Conservation (phyloP, 2,113 vertebrate genomes). For the Variabilichromis moorii region DNA sequence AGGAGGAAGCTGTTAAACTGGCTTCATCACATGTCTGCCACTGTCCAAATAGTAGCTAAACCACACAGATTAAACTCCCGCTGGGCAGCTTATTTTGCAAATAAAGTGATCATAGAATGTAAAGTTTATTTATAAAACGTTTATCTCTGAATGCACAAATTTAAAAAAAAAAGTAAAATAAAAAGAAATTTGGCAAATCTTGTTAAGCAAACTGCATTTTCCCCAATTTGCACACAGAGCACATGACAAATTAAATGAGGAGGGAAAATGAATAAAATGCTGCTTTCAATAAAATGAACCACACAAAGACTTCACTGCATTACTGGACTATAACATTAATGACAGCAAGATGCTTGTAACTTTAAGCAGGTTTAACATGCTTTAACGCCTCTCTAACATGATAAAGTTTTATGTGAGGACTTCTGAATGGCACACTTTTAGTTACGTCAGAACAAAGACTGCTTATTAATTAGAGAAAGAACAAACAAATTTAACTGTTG, state of each 20-base stretch:
- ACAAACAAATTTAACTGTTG: not conserved
- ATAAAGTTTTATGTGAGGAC: not conserved
- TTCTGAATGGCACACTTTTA: not conserved
- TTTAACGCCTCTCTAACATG: not conserved
- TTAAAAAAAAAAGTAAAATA: accelerated
- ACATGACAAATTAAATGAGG: not conserved
- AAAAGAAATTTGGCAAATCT: not conserved
- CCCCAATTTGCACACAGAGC: not conserved
- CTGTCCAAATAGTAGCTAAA: not conserved
- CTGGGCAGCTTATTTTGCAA: not conserved
- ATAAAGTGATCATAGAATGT: too few species aligned
- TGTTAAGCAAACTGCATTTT: not conserved
- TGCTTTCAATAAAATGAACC: not conserved
- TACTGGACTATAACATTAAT: not conserved
- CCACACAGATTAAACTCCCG: not conserved
- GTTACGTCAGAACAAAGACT: not conserved
- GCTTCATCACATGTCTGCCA: not conserved
- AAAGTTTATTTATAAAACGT: not conserved
- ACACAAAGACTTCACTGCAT: not conserved
- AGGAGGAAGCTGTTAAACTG: not conserved
- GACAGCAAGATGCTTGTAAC: not conserved
- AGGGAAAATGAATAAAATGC: not conserved
- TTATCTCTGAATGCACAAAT: not conserved
- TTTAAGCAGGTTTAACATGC: not conserved
- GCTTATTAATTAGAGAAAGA: not conserved